Evolutionary conservation across 2,113 vertebrate species (phyloP).

Genomic region (Archilochus colubris): DNA sequence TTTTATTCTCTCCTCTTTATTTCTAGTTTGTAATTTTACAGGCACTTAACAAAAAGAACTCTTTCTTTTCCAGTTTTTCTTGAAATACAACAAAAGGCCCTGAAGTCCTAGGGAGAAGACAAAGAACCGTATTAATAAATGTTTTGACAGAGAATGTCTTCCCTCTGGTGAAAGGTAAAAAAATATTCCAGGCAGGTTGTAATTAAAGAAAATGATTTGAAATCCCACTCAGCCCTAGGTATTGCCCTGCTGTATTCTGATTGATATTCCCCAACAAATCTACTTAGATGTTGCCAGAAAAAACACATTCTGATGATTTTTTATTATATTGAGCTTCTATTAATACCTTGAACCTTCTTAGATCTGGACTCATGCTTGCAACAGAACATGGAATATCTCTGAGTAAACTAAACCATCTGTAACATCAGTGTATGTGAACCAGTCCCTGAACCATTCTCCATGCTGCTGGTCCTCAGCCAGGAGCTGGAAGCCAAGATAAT

Average conservation of each 20-base stretch:
- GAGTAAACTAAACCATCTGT: neutral
- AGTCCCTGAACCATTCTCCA: neutral
- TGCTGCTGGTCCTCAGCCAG: neutral
- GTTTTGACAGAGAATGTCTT: neutral
- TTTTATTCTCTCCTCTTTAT: neutral
- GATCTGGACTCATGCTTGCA: neutral
- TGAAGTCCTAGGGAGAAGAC: neutral
- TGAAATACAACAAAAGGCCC: neutral
- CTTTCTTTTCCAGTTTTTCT: neutral
- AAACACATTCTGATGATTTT: neutral
- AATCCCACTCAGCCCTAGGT: neutral
- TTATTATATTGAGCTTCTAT: neutral
- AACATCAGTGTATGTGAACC: neutral
- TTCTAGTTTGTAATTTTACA: neutral
- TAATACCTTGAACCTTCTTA: neutral
- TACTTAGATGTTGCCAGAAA: neutral
- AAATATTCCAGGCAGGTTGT: neutral
- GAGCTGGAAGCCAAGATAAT: neutral
- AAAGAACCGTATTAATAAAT: neutral
- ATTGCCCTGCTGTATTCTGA: neutral
- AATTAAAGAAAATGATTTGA: neutral
- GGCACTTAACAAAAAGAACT: neutral
- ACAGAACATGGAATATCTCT: neutral
- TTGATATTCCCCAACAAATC: neutral
- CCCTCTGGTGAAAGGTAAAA: neutral